Evolutionary conservation across 2,888 invertebrate species (phyloP).

Genomic region (Nowickia ferox): DNA sequence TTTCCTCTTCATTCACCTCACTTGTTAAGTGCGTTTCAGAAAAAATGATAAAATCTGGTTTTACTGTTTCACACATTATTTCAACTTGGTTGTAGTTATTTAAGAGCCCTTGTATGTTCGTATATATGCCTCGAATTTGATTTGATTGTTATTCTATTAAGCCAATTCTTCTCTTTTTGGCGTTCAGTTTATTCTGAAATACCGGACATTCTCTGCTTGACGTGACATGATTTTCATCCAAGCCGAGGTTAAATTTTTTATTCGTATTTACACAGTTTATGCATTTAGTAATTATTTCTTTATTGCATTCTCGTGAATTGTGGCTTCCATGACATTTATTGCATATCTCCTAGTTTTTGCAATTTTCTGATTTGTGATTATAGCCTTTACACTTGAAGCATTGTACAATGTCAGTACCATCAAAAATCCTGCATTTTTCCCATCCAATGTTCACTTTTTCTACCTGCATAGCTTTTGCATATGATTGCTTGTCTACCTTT

Average conservation of each 20-base stretch:
- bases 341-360: not conserved
- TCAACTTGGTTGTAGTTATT: no score
- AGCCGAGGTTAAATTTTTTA: not conserved
- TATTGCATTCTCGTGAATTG: not conserved
- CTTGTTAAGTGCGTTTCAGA: not conserved
- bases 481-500: not conserved
- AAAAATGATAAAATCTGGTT: not conserved
- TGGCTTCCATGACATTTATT: not conserved
- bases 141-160: no score
- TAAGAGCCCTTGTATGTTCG: no score
- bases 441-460: not conserved
- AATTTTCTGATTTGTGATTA: not conserved
- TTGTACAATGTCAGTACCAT: not conserved
- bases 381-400: not conserved
- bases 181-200: not conserved
- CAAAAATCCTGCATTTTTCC: not conserved
- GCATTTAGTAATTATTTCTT: not conserved
- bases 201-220: not conserved
- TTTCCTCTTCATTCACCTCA: not conserved
- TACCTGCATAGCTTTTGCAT: not conserved
- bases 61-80: no score
- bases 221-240: not conserved
- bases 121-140: no score
- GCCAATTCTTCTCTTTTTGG: no score
- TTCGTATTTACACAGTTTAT: not conserved